Percentiles rank a stretch among this genome's conserved stretches.
phyloP scores from a whole-genome alignment of 2,113 vertebrate species.

The Macquaria australasica region DNA sequence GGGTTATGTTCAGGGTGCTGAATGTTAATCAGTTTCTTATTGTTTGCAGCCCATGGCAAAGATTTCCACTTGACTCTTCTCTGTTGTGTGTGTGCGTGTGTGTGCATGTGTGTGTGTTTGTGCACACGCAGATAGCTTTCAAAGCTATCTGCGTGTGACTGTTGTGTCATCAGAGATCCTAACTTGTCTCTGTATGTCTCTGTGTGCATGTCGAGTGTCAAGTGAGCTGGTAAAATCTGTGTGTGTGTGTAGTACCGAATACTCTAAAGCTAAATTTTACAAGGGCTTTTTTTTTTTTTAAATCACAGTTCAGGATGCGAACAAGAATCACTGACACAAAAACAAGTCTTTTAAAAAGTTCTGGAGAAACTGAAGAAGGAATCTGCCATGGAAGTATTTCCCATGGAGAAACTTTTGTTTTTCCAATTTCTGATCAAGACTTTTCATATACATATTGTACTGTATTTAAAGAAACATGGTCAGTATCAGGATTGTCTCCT shows the following conservation, averaged over 20 bases:
- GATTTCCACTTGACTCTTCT: conserved; percentile 60
- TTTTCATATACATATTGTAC: not conserved
- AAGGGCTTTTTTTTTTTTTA: not conserved
- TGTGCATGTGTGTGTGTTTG: conserved; percentile 9
- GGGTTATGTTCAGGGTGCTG: conserved; percentile 57
- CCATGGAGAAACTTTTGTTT: not conserved
- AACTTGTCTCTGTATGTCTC: conserved; percentile 33
- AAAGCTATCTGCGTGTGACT: conserved; percentile 40
- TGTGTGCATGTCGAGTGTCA: conserved; percentile 17
- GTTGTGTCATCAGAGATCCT: conserved; percentile 47
- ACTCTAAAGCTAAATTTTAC: conserved; percentile 2
- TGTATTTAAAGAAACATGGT: not conserved
- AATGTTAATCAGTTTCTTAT: conserved; percentile 78
- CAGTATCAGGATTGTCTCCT: not conserved
- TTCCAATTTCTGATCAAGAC: not conserved
- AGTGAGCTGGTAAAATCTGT: conserved; percentile 21
- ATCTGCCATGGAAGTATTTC: not conserved
- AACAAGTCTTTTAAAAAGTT: not conserved
- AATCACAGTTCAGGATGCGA: not conserved
- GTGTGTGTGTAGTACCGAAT: not conserved
- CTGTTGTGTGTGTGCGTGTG: conserved; percentile 2
- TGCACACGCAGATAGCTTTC: conserved; percentile 23
- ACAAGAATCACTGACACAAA: not conserved
- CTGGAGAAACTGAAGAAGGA: not conserved
- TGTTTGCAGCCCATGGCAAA: conserved; percentile 72